Base-by-base conservation (phyloP, 1,140 invertebrate genomes). In the Ruditapes philippinarum region DNA sequence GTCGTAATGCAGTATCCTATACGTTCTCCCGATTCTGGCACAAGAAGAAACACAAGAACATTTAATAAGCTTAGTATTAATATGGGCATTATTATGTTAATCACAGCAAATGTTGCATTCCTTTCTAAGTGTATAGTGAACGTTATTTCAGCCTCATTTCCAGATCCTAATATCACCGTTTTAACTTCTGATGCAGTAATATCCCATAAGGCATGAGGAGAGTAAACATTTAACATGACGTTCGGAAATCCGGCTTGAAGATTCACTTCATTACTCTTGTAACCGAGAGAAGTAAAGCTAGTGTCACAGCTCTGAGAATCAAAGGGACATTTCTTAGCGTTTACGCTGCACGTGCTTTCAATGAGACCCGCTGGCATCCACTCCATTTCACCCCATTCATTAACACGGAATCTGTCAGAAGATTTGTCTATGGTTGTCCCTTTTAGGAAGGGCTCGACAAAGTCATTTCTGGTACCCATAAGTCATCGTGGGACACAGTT, bases 261-360 rank as follows among this genome's bases (percentile, higher is more conserved):
- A 25, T 42, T 74, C 2, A 89, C 68, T 45, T 82, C 80, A 11
- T 19, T 57, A 33, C 62, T 70, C 4, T 89, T 38, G 45, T 89
- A 89, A 42, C 38, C 99, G 98, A 99, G 99, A 1, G 98, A 99
- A 7, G 99, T 98, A 91, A 99, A 99, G 95, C 99, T 99, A 98
- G 99, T 99, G 85, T 99, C 98, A 95, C 99, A 99, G 0, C 98
- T 98, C 97, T 99, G 99, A 95, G 91, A 65, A 60, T 99, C 99
- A 96, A 99, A 99, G n/a, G 99, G 99, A 95, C 99, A 99, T 95
- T 99, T 99, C 51, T 98, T 88, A 62, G 99, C 99, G 96, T 99
- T 99, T 92, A 99, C 99, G n/a, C 98, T 99, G 96, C 99, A 99
- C 54, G 54, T 57, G 25, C 54, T 57, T 19, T 25, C 25, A 57